Base-by-base conservation (phyloP, 2,797 vertebrate species). In the Cephalopachus bancanus region DNA sequence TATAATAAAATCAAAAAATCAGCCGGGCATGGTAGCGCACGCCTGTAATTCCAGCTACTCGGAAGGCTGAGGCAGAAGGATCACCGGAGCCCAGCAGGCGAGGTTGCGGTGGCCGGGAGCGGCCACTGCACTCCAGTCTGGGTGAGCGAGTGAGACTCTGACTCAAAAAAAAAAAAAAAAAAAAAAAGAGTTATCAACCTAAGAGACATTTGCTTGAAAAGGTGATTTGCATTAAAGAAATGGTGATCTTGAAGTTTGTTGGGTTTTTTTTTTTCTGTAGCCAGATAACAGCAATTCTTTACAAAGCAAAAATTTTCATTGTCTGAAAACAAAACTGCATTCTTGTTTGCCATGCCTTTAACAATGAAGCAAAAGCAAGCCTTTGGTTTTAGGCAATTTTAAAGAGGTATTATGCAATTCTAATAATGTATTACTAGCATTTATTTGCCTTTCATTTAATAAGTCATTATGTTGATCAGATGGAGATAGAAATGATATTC, bases 311-410 rank as follows among this genome's bases (percentile, higher is more conserved):
- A 88, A 62, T 65, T 83, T 96, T 96, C 87, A 93, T 65, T 92
- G 89, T 84, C 75, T 96, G 76, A 95, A 97, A 96, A 95, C 79
- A 97, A 96, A 96, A 93, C 90, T 94, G 62, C 17, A 57, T 94
- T 96, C 80, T 49, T 93, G 10, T 79, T 86, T 93, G 33, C 80
- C 30, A 78, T 94, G 76, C 28, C 28, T 91, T 94, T 83, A 93
- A 86, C 76, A 94, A 88, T 87, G 89, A 93, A 92, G 69, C 75
- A 10, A 84, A 96, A 97, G 93, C 4, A 93, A 90, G n/a, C 89
- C 71, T 95, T 96, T 92, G 59, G 57, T 94, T 95, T 93, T 88
- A 49, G 93, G 24, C 72, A 75, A 84, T 79, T 94, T 96, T 81
- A 75, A 89, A 75, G 14, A 95, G 95, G 76, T 89, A 93, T 74